A percentile compares a stretch with the other conserved stretches of the same genome.
phyloP scores from a whole-genome alignment of 2,797 vertebrate genomes.

The Hapalemur alaotrensis region DNA sequence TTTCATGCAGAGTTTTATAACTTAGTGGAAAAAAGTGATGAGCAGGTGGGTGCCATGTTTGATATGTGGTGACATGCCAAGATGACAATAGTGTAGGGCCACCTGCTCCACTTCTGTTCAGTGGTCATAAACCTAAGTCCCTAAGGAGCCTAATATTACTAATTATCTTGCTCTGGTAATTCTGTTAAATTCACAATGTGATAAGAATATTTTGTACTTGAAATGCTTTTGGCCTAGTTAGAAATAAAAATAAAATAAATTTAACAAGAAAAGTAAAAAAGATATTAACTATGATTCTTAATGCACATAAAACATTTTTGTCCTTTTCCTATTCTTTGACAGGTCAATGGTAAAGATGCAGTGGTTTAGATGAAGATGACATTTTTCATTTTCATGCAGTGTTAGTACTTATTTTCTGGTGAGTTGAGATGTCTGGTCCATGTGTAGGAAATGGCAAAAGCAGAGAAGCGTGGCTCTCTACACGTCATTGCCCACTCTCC shows the following conservation, averaged over 20 bases:
- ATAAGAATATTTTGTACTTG: not conserved
- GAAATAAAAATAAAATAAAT: not conserved
- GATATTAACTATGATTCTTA: not conserved
- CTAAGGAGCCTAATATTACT: not conserved
- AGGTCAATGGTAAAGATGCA: constrained; percentile 73
- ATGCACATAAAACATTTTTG: not conserved
- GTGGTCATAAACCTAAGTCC: not conserved
- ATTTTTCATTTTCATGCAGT: constrained; percentile 77
- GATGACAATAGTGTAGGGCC: not conserved
- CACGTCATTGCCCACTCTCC: constrained; percentile 83
- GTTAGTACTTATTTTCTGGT: constrained; percentile 86
- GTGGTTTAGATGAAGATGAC: constrained; percentile 88
- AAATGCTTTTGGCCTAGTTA: not conserved
- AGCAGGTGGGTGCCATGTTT: not conserved
- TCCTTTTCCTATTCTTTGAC: not conserved
- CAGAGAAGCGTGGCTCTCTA: constrained; percentile 76
- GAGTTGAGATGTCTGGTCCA: constrained; percentile 82
- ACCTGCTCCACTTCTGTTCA: not conserved
- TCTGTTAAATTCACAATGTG: not conserved
- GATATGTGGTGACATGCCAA: too few species aligned
- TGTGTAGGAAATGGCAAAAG: constrained; percentile 80
- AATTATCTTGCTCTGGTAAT: not conserved
- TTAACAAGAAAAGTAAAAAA: constrained; percentile 23
- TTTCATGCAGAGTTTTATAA: not conserved
- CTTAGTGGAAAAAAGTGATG: not conserved